phyloP scores from a whole-genome alignment of 2,113 vertebrate species.

The Ceratotherium simum region DNA sequence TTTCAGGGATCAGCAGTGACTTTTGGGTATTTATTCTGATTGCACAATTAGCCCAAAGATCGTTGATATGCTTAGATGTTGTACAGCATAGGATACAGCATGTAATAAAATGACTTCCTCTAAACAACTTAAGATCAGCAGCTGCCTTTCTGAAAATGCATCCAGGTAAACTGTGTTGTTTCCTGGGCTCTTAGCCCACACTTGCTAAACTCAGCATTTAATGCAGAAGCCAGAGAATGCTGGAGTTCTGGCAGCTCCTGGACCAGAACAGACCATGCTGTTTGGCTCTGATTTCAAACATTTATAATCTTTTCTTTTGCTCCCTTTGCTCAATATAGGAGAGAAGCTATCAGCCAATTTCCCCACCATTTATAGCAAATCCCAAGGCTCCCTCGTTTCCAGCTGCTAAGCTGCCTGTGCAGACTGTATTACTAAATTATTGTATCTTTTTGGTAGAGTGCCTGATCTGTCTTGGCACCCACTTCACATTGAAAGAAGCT shows the following conservation, averaged over 20 bases:
- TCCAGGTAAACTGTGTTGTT: slow-evolving; percentile 39
- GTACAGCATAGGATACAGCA: neutral
- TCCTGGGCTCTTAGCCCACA: neutral
- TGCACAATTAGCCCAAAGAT: slow-evolving; percentile 1
- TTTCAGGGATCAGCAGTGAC: neutral
- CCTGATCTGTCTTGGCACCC: slow-evolving; percentile 77
- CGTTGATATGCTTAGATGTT: neutral
- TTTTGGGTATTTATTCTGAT: slow-evolving; percentile 24
- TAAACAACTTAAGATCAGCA: slow-evolving; percentile 44
- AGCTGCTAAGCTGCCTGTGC: slow-evolving; percentile 78
- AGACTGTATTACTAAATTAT: slow-evolving; percentile 82
- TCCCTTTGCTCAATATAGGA: slow-evolving; percentile 70
- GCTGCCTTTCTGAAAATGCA: slow-evolving; percentile 54
- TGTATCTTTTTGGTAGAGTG: slow-evolving; percentile 80
- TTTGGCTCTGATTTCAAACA: slow-evolving; percentile 74
- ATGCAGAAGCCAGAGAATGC: slow-evolving; percentile 34
- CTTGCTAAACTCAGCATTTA: slow-evolving; percentile 45
- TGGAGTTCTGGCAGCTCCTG: slow-evolving; percentile 51
- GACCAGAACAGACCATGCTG: slow-evolving; percentile 51
- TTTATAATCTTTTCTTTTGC: slow-evolving; percentile 75
- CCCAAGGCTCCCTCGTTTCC: slow-evolving; percentile 76
- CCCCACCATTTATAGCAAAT: slow-evolving; percentile 76
- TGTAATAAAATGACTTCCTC: slow-evolving; percentile 11
- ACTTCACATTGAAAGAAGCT: slow-evolving; percentile 74
- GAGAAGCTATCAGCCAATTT: slow-evolving; percentile 76